Evolutionary conservation across 2,888 invertebrate genomes (phyloP), one percentile per base, ranked within the genome.

Genomic region (Cepaea hortensis): DNA sequence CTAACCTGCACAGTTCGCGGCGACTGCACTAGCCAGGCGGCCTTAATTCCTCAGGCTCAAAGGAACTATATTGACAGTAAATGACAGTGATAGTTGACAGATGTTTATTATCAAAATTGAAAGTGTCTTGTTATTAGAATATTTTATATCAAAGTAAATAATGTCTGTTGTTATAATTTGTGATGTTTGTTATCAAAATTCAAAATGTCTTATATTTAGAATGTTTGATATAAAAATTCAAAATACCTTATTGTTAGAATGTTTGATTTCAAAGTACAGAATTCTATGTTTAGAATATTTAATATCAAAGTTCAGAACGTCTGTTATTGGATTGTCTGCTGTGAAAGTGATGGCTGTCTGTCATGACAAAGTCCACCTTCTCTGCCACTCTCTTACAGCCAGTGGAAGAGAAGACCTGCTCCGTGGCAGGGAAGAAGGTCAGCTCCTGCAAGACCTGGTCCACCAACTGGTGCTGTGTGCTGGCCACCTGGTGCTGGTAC

Each of bases 351-450:
- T 35, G 13, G 15, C 11, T 62, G 35, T 79, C 79, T 11, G 13
- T 46, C 79, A 79, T 79, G 1, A 79, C 79, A 79, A 62, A 79
- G 82, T 91, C 91, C 35, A 92, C 91, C 87, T 98, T 98, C 93
- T 97, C 96, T 87, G 96, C 96, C 72, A 99, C 96, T 91, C 97
- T 95, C 94, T 98, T 99, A 94, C 99, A 99, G 3, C 99, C 99
- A 84, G 97, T 96, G 90, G 96, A 96, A 3, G 98, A 97, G 94
- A 97, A 98, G 85, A 97, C 95, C 91, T 96, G 95, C 23, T 96
- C 95, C 87, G 96, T 96, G 85, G 95, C 95, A 0, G 97, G 97
- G 61, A 97, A 97, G 94, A 96, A 97, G 61, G 96, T 96, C 84
- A 97, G 95, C 87, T 96, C 95, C 85, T 96, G 95, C 89, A 97